Percentiles rank a stretch among this genome's conserved stretches.
Conservation (phyloP, 2,888 invertebrate genomes). For the Girardia tigrina region DNA sequence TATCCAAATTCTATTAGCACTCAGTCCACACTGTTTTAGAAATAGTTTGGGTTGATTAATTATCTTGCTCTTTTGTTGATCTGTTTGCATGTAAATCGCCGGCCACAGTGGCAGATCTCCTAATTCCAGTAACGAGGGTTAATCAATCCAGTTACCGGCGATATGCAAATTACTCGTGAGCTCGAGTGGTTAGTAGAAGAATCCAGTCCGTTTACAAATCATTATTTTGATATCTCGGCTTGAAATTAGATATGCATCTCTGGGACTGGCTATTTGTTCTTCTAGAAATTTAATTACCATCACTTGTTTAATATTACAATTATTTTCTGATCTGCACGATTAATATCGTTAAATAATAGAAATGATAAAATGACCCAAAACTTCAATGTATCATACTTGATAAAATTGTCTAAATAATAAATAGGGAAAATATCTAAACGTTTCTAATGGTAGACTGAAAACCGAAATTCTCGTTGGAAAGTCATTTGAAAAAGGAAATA, state of each 20-base stretch:
- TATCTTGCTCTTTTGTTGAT: constrained; percentile 23
- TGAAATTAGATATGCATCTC: constrained; percentile 20
- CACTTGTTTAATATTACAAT: constrained; percentile 16
- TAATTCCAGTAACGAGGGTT: constrained; percentile 20
- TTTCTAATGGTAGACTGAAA: too few relatives aligned
- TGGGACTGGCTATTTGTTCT: constrained; percentile 13
- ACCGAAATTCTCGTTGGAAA: too few relatives aligned
- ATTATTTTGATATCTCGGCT: constrained; percentile 13
- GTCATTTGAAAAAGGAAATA: too few relatives aligned
- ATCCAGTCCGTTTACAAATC: constrained; percentile 23
- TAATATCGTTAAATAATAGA: neutral
- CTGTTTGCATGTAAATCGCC: constrained; percentile 13
- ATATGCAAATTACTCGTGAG: constrained; percentile 19
- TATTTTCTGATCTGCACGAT: constrained; percentile 8
- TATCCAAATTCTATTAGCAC: constrained; percentile 16
- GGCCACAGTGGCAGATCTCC: neutral
- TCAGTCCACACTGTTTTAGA: constrained; percentile 23
- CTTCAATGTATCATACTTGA: neutral
- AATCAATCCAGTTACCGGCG: constrained; percentile 14
- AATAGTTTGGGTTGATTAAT: constrained; percentile 12
- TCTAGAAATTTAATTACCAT: constrained; percentile 12
- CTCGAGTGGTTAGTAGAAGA: neutral
- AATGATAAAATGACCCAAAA: neutral
- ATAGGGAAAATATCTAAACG: too few relatives aligned
- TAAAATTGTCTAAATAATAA: too few relatives aligned